Conservation (phyloP, 2,888 invertebrate genomes). For the Drosophila kokeensis region DNA sequence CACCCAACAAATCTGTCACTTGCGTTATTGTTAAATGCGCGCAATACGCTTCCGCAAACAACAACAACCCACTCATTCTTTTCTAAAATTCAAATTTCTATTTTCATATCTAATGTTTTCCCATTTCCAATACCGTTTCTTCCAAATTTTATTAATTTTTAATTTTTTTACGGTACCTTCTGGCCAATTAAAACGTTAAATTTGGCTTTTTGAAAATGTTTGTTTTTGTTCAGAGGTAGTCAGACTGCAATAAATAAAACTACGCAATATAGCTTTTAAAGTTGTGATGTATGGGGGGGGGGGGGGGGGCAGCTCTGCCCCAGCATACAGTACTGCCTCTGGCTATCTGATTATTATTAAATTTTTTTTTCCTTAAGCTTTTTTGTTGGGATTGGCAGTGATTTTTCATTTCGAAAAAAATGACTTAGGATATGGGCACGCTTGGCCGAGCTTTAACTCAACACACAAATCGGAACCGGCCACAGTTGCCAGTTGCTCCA, state of each 20-base stretch:
- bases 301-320: not conserved
- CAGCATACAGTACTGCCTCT: not conserved
- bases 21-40: slow-evolving; percentile 15
- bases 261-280: not conserved
- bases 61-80: not conserved
- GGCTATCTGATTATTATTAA: not conserved
- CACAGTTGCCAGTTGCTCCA: slow-evolving; percentile 26
- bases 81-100: not conserved
- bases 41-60: not conserved
- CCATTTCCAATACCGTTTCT: not conserved
- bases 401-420: slow-evolving; percentile 11
- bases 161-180: not conserved
- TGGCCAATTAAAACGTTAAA: not conserved
- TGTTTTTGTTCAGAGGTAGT: not conserved
- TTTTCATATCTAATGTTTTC: not conserved
- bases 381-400: not conserved
- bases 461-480: slow-evolving; percentile 26
- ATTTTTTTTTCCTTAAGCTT: not conserved
- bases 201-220: not conserved
- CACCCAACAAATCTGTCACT: slow-evolving; percentile 63
- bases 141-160: not conserved
- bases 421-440: slow-evolving; percentile 19
- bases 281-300: not conserved
- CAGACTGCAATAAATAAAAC: not conserved
- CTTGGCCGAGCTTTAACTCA: slow-evolving; percentile 36